Base-by-base conservation (phyloP, 2,888 invertebrate genomes). In the Taphrorychus bicolor region DNA sequence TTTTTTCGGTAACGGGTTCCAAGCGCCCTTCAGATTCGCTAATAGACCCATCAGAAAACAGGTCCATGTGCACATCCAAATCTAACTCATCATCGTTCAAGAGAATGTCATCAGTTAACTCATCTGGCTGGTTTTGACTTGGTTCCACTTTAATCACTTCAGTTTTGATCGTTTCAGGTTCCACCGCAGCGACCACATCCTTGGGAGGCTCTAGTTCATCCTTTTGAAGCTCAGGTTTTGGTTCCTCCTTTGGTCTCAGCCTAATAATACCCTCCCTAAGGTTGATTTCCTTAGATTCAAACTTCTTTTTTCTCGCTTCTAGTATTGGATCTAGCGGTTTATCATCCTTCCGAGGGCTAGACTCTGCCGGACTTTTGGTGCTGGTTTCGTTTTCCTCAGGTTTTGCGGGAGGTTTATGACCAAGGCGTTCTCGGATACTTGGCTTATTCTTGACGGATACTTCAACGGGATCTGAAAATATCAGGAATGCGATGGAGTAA, bases 261-360 rank as follows among this genome's bases (percentile, higher is more conserved):
- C 84, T 80, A 56, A 86, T 86, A 69, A 86, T 84, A 1, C 84
- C 85, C 71, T 82, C 82, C 40, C 82, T 77, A 14, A 81, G 79
- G 70, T 82, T 82, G 23, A 85, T 82, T 66, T 82, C 83, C 21
- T 81, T 82, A 3, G 81, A 79, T 75, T 87, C 85, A 75, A 87
- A 86, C 73, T 87, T 87, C 42, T 78, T 80, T 65, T 82, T 82
- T 17, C 87, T 78, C 0, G 86, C 86, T 71, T 85, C 86, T 52
- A 86, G 75, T 23, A 86, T 75, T 0, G 85, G 83, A 76, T 86
- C 84, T 48, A 76, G 17, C 5, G 61, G 57, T 53, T 73, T 66
- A 5, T 72, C 74, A 9, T 73, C 76, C 19, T 69, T 72, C 17
- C 70, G 69, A 21, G 40, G 54, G 17, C 32, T 63, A 21, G 53